Base-by-base conservation (phyloP, 1,140 invertebrate genomes). In the Drosophila neocordata region DNA sequence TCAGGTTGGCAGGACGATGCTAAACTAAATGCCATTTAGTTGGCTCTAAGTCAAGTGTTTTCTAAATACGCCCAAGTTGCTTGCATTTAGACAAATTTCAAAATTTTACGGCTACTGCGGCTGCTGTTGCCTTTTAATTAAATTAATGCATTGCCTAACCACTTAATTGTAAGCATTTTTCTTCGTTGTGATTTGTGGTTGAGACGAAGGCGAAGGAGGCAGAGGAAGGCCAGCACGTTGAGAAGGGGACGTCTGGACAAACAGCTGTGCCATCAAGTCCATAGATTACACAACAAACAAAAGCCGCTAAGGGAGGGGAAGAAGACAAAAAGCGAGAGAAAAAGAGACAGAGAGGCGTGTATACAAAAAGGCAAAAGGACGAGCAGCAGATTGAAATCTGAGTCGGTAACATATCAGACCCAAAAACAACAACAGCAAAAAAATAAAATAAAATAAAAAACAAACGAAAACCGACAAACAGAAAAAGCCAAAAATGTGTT, bases 231-330 rank as follows among this genome's bases (percentile, higher is more conserved):
- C 2, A 24, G 22, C 22, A 24, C 22, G 22, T 8, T 0, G 37
- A 11, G 13, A 15, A n/a, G 24, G 6, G 48, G 71, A 62, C 71
- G 81, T 77, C 82, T 81, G 81, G 77, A 85, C 82, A 87, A 87
- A 82, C 82, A 87, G 82, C 82, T 87, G 82, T 87, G 82, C 82
- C 82, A 78, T 88, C 71, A 85, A 87, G 82, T 83, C 83, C 83
- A 87, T 87, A 87, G 82, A 87, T 87, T 87, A 87, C 82, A 87
- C 82, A 87, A 88, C 74, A 87, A 87, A 87, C 83, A 87, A 87
- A 87, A 88, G 83, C 83, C 70, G 78, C 82, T 72, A 78, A 72
- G 78, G 11, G 15, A 76, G 82, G 73, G 68, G 77, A 1, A n/a
- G 75, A 69, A 88, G 83, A 83, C 79, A 88, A 83, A 82, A 6